These are phyloP conservation scores for human DNA, from an alignment of 2,113 vertebrate species.

Conservation along the genomic window GRCh38 chr5:113275001-113275500, in stretches of 20 bases:
- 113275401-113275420: constrained; percentile 51
- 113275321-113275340: constrained; percentile 64
- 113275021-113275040: neutral
- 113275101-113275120: neutral
- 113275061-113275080: neutral
- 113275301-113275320: constrained; percentile 50
- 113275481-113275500: constrained; percentile 16
- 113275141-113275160: constrained; percentile 35
- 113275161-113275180: neutral
- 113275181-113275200: neutral
- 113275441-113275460: neutral
- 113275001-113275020: neutral
- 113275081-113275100: neutral
- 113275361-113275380: constrained; percentile 3
- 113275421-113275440: neutral
- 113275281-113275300: constrained; percentile 51
- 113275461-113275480: constrained; percentile 34
- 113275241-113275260: constrained; percentile 22
- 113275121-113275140: neutral
- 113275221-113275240: neutral
- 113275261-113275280: constrained; percentile 56
- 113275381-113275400: constrained; percentile 58
- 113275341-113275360: neutral
- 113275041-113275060: neutral
- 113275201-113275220: constrained; percentile 38